phyloP scores from a whole-genome alignment of 2,797 vertebrate genomes.

The Gymnoscopelus braueri region DNA sequence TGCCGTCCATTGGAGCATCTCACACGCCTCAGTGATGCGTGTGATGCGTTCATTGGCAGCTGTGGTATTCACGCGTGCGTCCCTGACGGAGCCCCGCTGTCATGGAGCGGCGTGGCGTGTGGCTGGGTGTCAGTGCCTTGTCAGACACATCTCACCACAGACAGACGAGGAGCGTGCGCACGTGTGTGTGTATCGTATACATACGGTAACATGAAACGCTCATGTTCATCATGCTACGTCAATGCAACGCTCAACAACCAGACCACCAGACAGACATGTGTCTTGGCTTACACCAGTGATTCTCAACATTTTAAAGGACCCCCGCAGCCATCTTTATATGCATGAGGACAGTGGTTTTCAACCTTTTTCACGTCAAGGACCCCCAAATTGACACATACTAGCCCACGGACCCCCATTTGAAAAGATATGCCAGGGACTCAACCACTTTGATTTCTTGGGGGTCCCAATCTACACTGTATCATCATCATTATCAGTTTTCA shows the following conservation, averaged over 20 bases:
- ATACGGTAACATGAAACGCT: slow-evolving; percentile 23
- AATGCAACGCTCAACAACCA: slow-evolving; percentile 37
- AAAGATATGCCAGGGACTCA: too few relatives aligned
- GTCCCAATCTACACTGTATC: too few relatives aligned
- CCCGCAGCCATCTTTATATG: too few relatives aligned
- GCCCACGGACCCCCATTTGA: too few relatives aligned
- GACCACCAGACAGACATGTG: too few relatives aligned
- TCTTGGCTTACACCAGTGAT: too few relatives aligned
- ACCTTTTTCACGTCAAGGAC: too few relatives aligned
- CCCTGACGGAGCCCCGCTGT: slow-evolving; percentile 53
- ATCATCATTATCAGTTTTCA: too few relatives aligned
- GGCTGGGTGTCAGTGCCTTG: slow-evolving; percentile 58
- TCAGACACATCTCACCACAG: slow-evolving; percentile 54
- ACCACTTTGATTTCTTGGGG: too few relatives aligned
- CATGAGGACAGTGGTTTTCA: too few relatives aligned
- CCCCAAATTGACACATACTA: too few relatives aligned
- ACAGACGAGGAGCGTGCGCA: slow-evolving; percentile 37
- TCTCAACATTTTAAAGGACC: too few relatives aligned
- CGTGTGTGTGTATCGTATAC: slow-evolving; percentile 16
- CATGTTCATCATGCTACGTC: slow-evolving; percentile 22
- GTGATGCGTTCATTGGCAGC: slow-evolving; percentile 59
- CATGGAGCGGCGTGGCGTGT: slow-evolving; percentile 31
- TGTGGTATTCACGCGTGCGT: slow-evolving; percentile 49
- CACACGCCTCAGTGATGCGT: slow-evolving; percentile 66
- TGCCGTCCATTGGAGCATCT: slow-evolving; percentile 63